phyloP scores from a whole-genome alignment of 2,113 vertebrate species.

The Atrichornis clamosus region DNA sequence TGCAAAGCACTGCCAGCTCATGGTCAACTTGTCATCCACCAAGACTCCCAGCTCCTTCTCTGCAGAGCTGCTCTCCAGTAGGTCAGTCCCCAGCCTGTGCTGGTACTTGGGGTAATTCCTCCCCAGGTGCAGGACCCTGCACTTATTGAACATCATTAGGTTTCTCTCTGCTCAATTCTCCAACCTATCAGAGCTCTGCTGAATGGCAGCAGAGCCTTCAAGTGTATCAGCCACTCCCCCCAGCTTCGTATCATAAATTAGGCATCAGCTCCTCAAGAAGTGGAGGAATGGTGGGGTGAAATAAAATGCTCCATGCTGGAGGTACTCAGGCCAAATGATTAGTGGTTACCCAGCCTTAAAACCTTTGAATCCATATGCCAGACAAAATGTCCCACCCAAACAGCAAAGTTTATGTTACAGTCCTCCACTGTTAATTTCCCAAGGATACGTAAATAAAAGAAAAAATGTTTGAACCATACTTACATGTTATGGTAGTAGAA shows the following conservation, averaged over 20 bases:
- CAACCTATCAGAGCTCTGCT: background rate
- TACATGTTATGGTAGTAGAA: background rate
- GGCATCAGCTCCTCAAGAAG: background rate
- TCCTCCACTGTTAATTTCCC: background rate
- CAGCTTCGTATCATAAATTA: accelerated
- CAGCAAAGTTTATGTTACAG: background rate
- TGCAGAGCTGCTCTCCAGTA: background rate
- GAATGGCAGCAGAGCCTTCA: background rate
- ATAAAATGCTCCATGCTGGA: background rate
- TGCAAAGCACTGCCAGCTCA: background rate
- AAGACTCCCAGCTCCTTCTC: background rate
- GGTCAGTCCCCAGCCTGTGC: background rate
- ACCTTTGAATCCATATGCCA: background rate
- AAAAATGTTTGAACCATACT: background rate
- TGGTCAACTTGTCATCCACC: background rate
- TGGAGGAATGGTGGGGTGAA: background rate
- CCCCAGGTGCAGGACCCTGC: background rate
- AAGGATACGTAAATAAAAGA: background rate
- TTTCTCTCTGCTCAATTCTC: background rate
- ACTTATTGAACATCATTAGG: background rate
- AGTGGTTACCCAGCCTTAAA: background rate
- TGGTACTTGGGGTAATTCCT: background rate
- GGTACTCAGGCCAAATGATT: background rate
- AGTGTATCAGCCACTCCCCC: accelerated
- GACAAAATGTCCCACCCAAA: background rate